Base-by-base conservation (phyloP, 2,888 invertebrate genomes). In the Keiferia lycopersicella region DNA sequence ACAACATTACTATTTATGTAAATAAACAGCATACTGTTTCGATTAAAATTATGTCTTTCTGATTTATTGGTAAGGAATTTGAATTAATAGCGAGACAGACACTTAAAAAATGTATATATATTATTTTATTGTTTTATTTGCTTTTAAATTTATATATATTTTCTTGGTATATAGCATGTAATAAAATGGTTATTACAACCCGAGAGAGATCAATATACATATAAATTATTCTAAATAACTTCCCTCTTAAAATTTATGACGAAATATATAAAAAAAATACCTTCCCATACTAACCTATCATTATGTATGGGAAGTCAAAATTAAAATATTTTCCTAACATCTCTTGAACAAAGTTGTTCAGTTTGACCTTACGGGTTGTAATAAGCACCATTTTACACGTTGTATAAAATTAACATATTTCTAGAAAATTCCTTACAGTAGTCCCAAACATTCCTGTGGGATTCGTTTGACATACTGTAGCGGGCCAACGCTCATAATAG, bases 381-480 rank as follows among this genome's bases (percentile, higher is more conserved):
- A 8, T 39, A 8, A 4, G 39, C 10, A 6, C 39, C 39, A 2
- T n/a, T 41, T n/a, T 41, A 41, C 41, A 41, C 16, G 7, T 45
- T 45, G n/a, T 45, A n/a, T n/a, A 4, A 3, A 45, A 16, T 3
- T 41, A 20, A 38, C 51, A 38, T 20, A 61, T 56, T 8, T 64
- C 57, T 62, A 62, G 64, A 64, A 62, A 65, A 59, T 65, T 59
- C 59, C 51, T 53, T 14, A 64, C 67, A 66, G 64, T 59, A 64
- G 69, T 68, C 71, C 70, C 73, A 77, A 74, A 83, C 82, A 83
- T 83, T 83, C 83, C 83, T 77, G 65, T 76, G 71, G 74, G 78
- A 77, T 79, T 72, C 76, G 64, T 61, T 62, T 63, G 64, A 67
- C 63, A 61, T 67, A 48, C 20, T 53, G 71, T 80, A 81, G 78